A percentile compares a stretch with the other conserved stretches of the same genome.
Evolutionary conservation across 1,140 invertebrate species (phyloP).

Genomic region (Bradynema listronoti): DNA sequence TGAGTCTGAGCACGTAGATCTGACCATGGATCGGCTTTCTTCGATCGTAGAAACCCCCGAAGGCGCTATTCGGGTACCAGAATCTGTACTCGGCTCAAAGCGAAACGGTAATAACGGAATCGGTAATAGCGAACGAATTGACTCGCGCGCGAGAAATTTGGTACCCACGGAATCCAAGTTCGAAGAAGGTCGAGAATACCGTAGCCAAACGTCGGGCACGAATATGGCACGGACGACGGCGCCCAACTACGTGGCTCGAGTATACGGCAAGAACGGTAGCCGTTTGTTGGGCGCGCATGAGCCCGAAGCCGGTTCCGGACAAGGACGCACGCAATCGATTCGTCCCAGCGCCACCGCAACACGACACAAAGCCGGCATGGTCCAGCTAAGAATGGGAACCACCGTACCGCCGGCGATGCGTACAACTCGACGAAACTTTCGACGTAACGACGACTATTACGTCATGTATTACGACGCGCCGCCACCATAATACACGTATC

Average conservation of each 20-base stretch:
- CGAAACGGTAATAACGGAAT: conserved; percentile 5
- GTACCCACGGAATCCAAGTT: not conserved
- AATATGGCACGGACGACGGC: not conserved
- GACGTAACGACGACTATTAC: conserved; percentile 32
- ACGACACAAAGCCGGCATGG: not conserved
- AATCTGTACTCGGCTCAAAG: too few relatives aligned
- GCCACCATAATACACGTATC: too few relatives aligned
- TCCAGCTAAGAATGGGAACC: not conserved
- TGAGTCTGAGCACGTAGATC: conserved; percentile 20
- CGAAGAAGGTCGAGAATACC: conserved; percentile 7
- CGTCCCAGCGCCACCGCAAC: not conserved
- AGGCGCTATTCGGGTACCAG: conserved; percentile 22
- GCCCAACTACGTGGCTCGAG: not conserved
- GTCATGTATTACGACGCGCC: conserved; percentile 39
- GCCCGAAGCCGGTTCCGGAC: not conserved
- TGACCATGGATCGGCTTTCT: not conserved
- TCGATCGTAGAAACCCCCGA: conserved; percentile 15
- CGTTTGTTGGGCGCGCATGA: not conserved
- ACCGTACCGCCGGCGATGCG: not conserved
- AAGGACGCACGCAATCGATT: not conserved
- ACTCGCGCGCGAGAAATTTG: not conserved
- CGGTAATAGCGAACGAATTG: conserved; percentile 5
- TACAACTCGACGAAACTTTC: conserved; percentile 34
- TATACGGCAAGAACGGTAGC: not conserved
- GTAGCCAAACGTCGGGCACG: not conserved